Base-by-base conservation (phyloP, 2,888 invertebrate species). In the Synanthedon myopaeformis region DNA sequence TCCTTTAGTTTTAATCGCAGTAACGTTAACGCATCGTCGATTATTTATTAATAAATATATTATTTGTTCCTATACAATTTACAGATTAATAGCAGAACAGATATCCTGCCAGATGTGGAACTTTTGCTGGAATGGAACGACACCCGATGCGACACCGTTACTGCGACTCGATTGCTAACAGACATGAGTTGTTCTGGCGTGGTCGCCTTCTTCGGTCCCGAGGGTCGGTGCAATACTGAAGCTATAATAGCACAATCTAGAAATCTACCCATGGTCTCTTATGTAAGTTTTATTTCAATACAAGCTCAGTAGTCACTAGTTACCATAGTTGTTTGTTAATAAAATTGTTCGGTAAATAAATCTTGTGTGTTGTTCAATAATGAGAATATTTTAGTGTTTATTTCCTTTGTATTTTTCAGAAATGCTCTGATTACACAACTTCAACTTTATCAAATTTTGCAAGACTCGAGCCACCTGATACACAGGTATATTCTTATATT, bases 201-300 rank as follows among this genome's bases (percentile, higher is more conserved):
- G 54, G 92, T 94, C 41, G 97, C 95, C 52, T 96, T 98, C 89
- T 96, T 98, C 77, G 98, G 98, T 3, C 97, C 98, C 2, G 98
- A 98, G 84, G 96, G 96, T 56, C 92, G 93, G 53, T 98, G 98
- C 83, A 91, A 93, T 71, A 96, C 96, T n/a, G 98, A 98, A 81
- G 97, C 98, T 53, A 95, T 96, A 66, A 93, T 98, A 53, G 94
- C 98, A 23, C 96, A 97, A 74, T 94, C 97, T 51, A 92, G 95
- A 77, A 97, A 98, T 88, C 91, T 97, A 72, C 97, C 98, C 56
- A 97, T 98, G 96, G 95, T 98, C 79, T 96, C 97, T 74, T 97
- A 97, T 84, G 98, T 98, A 86, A 94, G 97, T 93, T 63, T 41
- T 52, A 8, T 8, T 3, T 35, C 35, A 35, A 10, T 6, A 35